Percentiles rank a stretch among this genome's conserved stretches.
phyloP scores from a whole-genome alignment of 1,140 invertebrate genomes.

The Drosophila carrolli region DNA sequence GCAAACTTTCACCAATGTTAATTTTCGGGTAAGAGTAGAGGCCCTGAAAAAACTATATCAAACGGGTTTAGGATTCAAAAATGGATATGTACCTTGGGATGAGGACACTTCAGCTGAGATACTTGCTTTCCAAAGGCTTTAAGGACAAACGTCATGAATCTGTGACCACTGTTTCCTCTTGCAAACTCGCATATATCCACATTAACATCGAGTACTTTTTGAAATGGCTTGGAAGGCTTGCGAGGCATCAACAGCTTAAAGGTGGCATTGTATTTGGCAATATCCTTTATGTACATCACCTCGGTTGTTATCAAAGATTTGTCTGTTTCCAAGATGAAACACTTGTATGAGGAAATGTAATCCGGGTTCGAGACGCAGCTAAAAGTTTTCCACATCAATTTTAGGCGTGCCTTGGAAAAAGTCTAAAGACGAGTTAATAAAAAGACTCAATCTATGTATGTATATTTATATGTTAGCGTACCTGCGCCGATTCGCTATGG shows the following conservation, averaged over 20 bases:
- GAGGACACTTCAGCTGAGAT: constrained; percentile 39
- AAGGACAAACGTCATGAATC: constrained; percentile 22
- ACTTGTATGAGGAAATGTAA: constrained; percentile 21
- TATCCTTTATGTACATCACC: constrained; percentile 4
- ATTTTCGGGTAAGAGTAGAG: constrained; percentile 40
- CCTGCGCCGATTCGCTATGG: constrained; percentile 19
- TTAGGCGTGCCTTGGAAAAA: constrained; percentile 9
- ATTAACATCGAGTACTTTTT: constrained; percentile 42
- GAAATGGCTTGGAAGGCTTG: constrained; percentile 1
- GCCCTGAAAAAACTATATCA: constrained; percentile 25
- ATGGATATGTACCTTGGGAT: constrained; percentile 20
- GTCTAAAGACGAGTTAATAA: background rate
- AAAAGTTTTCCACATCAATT: constrained; percentile 41
- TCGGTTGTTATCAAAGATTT: constrained; percentile 27
- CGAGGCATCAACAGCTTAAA: constrained; percentile 28
- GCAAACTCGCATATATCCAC: constrained; percentile 43
- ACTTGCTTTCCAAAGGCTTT: constrained; percentile 24
- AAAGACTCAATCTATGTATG: background rate
- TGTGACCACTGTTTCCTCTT: constrained; percentile 16
- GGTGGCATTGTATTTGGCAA: constrained; percentile 32
- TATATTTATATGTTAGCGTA: background rate
- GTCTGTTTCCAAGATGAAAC: constrained; percentile 31
- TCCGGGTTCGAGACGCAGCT: constrained; percentile 12
- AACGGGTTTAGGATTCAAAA: too few relatives aligned
- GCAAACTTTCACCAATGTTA: constrained; percentile 39